These are phyloP conservation scores for Xenopus tropicalis DNA, from an alignment of 2,113 vertebrate species.

Conservation along the genomic window DNA sequence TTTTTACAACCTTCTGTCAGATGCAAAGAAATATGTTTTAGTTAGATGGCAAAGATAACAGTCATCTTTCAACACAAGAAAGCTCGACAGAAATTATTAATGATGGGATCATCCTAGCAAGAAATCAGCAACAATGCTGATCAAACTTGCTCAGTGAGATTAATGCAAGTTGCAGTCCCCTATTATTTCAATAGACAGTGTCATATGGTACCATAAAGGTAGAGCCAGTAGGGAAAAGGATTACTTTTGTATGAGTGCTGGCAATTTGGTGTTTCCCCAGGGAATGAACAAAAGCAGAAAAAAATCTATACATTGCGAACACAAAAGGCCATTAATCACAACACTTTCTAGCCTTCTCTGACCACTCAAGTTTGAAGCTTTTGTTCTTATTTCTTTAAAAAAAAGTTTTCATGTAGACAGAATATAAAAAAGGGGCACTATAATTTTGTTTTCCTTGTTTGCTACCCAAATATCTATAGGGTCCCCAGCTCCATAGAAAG, in stretches of 20 bases:
- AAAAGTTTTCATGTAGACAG: neutral
- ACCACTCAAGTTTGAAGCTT: constrained; percentile 32
- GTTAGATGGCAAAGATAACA: constrained; percentile 36
- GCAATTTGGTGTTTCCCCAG: constrained; percentile 35
- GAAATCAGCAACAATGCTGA: constrained; percentile 42
- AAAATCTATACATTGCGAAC: constrained; percentile 39
- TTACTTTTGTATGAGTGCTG: constrained; percentile 27
- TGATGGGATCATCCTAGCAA: constrained; percentile 32
- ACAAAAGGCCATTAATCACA: constrained; percentile 39
- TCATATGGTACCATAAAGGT: constrained; percentile 34
- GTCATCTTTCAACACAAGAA: constrained; percentile 33
- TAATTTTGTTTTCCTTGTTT: too few relatives aligned
- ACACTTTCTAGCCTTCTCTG: constrained; percentile 13
- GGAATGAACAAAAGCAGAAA: constrained; percentile 28
- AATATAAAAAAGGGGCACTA: neutral
- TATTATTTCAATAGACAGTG: constrained; percentile 39
- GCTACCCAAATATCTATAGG: too few relatives aligned
- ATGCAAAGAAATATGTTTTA: constrained; percentile 32
- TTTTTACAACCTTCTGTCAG: constrained; percentile 20
- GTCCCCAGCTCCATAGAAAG: too few relatives aligned
- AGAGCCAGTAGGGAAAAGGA: constrained; percentile 25
- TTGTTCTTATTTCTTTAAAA: constrained; percentile 18
- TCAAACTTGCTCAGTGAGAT: constrained; percentile 40
- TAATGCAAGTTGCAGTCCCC: constrained; percentile 35
- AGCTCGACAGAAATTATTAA: constrained; percentile 39